Conservation (phyloP, 2,113 vertebrate genomes). For the Rhynchopsitta pachyrhyncha region DNA sequence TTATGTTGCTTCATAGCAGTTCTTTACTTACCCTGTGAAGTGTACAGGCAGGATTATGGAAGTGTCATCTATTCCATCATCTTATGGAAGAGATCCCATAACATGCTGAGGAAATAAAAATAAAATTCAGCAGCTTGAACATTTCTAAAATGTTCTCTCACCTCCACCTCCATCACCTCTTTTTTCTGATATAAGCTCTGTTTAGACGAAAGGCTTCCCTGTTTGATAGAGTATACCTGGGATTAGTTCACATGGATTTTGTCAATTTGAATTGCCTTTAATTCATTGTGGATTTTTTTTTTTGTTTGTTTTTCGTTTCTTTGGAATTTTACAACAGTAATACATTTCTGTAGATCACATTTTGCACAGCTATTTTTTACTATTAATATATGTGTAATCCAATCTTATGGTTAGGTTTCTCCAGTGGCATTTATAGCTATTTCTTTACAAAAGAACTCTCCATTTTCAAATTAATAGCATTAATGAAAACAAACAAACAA, state of each 20-base stretch:
- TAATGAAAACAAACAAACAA: background rate
- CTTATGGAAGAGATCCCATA: background rate
- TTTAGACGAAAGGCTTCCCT: background rate
- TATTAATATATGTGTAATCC: background rate
- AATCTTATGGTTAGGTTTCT: background rate
- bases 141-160: slow-evolving; percentile 22
- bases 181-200: background rate
- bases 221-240: background rate
- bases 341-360: background rate
- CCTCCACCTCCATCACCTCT: background rate
- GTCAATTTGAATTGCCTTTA: background rate
- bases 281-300: background rate
- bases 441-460: background rate
- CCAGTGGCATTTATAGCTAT: background rate
- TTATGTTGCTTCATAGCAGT: background rate
- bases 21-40: background rate
- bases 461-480: background rate
- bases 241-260: background rate
- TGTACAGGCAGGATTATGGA: background rate
- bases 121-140: slow-evolving; percentile 27
- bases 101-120: slow-evolving; percentile 18
- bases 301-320: background rate
- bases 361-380: background rate
- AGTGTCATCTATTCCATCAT: background rate
- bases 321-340: background rate